Base-by-base conservation (phyloP, 2,888 invertebrate species). In the Andrena trimmerana region DNA sequence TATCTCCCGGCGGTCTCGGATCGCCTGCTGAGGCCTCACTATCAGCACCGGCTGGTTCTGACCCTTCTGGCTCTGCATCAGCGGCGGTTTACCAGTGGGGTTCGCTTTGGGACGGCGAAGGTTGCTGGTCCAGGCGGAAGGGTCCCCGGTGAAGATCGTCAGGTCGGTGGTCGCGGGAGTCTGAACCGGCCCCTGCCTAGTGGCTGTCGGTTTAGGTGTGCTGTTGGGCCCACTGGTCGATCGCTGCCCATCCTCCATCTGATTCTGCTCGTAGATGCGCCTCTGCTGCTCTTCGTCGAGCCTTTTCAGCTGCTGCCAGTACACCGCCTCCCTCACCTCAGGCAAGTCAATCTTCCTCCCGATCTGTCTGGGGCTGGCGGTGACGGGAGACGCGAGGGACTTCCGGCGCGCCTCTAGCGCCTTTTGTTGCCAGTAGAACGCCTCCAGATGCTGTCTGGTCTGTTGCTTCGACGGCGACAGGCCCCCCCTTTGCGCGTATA, bases 301-400 rank as follows among this genome's bases (percentile, higher is more conserved):
- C 89, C 96, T 96, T 90, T 96, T 96, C 73, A 96, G 93, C 90
- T 96, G 96, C 87, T 96, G 96, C 96, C 96, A 96, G 85, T 96
- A 96, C 88, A 96, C 96, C 0, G 96, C 96, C 91, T 96, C 96
- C 7, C 92, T 88, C 24, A 92, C 90, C 69, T 93, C 91, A 1
- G 93, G 92, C 4, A 88, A 75, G 20, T 91, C 90, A 36, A 89
- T 90, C 48, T 90, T 90, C 1, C 90, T 77, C 0, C 85, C 86
- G 67, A 88, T 81, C 33, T 78, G 83, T 2, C 29, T 72, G 3
- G 78, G 69, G 16, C 42, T 82, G 29, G 69, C 24, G 36, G 24
- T 71, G 5, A 31, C 77, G 10, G 90, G 86, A 2, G 86, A 84
- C 5, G 78, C 65, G 24, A 79, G 66, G 7, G 89, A 85, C 54